phyloP scores from a whole-genome alignment of 1,140 invertebrate genomes.

The Chlorops oryzae region DNA sequence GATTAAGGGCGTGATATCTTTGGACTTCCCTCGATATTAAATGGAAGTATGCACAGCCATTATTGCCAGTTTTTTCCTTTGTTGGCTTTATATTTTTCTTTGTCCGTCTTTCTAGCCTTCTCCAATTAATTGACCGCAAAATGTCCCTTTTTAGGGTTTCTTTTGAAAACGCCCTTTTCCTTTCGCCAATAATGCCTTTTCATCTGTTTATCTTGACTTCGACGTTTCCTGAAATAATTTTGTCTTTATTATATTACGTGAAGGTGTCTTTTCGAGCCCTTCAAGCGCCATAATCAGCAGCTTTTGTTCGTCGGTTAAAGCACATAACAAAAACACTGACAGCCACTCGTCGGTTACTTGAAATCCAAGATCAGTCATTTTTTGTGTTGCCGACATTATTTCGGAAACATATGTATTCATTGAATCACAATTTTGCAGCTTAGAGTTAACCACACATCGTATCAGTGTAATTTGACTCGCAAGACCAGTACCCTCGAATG shows the following conservation, averaged over 20 bases:
- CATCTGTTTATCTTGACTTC: too few species aligned
- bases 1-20: neutral
- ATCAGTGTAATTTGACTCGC: slow-evolving; percentile 38
- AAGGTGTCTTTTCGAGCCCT: slow-evolving; percentile 27
- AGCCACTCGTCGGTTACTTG: slow-evolving; percentile 36
- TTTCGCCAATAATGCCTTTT: too few species aligned
- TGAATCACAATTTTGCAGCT: slow-evolving; percentile 25
- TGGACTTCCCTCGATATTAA: too few species aligned
- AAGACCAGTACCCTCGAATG: slow-evolving; percentile 36
- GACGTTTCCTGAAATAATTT: slow-evolving; percentile 47
- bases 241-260: slow-evolving; percentile 40
- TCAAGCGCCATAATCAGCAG: slow-evolving; percentile 48
- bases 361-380: slow-evolving; percentile 33
- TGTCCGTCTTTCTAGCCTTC: too few species aligned
- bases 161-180: too few species aligned
- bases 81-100: too few species aligned
- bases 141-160: too few species aligned
- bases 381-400: slow-evolving; percentile 35
- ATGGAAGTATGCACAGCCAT: too few species aligned
- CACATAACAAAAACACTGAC: slow-evolving; percentile 36
- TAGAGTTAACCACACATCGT: slow-evolving; percentile 26
- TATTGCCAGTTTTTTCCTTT: too few species aligned
- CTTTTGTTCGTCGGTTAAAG: slow-evolving; percentile 39
- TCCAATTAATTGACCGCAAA: too few species aligned
- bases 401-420: slow-evolving; percentile 39